phyloP scores from a whole-genome alignment of 1,140 invertebrate genomes.

The Drosophila pallidifrons region DNA sequence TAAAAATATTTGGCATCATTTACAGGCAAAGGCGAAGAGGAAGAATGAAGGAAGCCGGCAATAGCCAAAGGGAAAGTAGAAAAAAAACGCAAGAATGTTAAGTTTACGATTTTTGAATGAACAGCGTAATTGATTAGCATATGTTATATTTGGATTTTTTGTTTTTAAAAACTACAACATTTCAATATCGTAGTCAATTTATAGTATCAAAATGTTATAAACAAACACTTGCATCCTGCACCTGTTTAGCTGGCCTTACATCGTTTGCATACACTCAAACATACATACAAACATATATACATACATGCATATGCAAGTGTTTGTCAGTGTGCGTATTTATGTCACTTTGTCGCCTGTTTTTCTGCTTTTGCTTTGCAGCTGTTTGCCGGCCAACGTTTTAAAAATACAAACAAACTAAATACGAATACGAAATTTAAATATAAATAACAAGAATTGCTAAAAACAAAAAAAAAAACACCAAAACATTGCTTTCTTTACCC shows the following conservation, averaged over 20 bases:
- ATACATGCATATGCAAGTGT: constrained; percentile 1
- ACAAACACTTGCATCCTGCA: neutral
- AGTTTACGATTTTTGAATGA: constrained; percentile 26
- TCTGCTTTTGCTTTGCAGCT: constrained; percentile 32
- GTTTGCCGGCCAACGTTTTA: constrained; percentile 49
- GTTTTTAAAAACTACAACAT: neutral
- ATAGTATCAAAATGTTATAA: neutral
- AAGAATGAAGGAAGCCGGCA: constrained; percentile 17
- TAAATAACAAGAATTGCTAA: constrained; percentile 19
- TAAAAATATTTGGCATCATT: constrained; percentile 23
- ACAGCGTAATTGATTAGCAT: constrained; percentile 5
- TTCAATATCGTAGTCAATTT: neutral
- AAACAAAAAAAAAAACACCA: neutral
- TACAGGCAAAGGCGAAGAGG: constrained; percentile 5
- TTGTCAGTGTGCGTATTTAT: constrained; percentile 1
- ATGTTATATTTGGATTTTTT: neutral
- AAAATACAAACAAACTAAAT: constrained; percentile 44
- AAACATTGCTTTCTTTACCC: constrained; percentile 2
- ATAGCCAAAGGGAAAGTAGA: constrained; percentile 3
- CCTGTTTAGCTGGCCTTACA: neutral
- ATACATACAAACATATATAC: neutral
- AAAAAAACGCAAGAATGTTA: constrained; percentile 19
- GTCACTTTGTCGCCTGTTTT: constrained; percentile 31
- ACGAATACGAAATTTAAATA: constrained; percentile 18
- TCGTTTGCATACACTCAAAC: neutral